Base-by-base conservation (phyloP, 2,797 vertebrate genomes). In the Channallabes apus region DNA sequence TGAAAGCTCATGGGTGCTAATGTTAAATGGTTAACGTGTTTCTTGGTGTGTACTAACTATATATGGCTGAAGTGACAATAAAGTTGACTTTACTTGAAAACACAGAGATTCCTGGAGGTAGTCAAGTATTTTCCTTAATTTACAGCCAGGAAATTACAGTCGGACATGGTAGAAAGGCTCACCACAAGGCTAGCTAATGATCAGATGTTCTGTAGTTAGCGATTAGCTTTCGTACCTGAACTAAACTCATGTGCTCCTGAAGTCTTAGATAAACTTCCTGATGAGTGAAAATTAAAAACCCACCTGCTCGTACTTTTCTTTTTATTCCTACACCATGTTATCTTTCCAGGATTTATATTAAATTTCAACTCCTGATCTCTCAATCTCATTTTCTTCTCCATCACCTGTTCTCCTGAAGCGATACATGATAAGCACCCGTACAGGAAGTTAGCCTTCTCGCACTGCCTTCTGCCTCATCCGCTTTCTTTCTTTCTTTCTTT, bases 391-490 rank as follows among this genome's bases (percentile, higher is more conserved):
- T 58, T 54, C 69, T 9, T 85, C 58, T 80, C 78, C 29, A 46
- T 84, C 73, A 67, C 24, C 27, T 58, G 15, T 59, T 78, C 27
- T 54, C 12, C 15, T 35, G 67, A 71, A 88, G 69, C 87, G 83
- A 90, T 82, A 65, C 86, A 86, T 71, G 86, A 89, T 71, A 62
- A 76, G 76, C 73, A 67, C 29, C 82, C 73, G 80, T 85, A 41
- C 41, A 41, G 38, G 38, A 58, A 65, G 82, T 87, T 85, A 75
- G 20, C 18, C 87, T 59, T 68, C 72, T 86, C 87, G 86, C 84
- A n/a, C 71, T 75, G 85, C 82, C 84, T 87, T 89, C 84, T 75
- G 72, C 85, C 90, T 91, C 89, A 89, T 89, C 90, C 87, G 85
- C 41, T 7, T 41, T 8, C 41, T 41, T 6, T 41, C 38, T 41